Evolutionary conservation across 1,140 invertebrate genomes (phyloP).

Genomic region (Mycetomoellerius zeteki): DNA sequence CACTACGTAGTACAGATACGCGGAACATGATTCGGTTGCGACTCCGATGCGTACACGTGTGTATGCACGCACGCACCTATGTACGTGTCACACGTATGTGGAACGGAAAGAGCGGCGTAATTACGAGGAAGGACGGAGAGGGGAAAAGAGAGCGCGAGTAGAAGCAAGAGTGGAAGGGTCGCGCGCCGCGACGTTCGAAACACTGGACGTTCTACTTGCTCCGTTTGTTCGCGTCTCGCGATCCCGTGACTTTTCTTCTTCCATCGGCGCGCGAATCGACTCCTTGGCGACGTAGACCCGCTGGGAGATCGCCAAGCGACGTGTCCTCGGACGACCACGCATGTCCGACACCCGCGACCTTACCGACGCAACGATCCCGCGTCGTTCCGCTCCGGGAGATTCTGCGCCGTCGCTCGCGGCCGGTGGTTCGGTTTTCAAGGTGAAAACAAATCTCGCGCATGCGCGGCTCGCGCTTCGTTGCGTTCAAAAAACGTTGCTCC

Average conservation of each 20-base stretch:
- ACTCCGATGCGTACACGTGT: background rate
- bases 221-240: slow-evolving; percentile 25
- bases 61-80: background rate
- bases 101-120: background rate
- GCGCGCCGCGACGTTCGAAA: slow-evolving; percentile 63
- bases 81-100: background rate
- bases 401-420: background rate
- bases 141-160: background rate
- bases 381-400: background rate
- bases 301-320: slow-evolving; percentile 22
- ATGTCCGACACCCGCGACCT: slow-evolving; percentile 28
- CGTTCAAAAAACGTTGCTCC: background rate
- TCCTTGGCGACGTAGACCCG: slow-evolving; percentile 21
- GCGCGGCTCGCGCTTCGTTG: background rate
- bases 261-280: slow-evolving; percentile 43
- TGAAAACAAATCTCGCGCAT: background rate
- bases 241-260: slow-evolving; percentile 17
- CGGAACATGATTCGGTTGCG: slow-evolving; percentile 6
- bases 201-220: slow-evolving; percentile 16
- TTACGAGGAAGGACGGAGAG: background rate
- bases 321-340: slow-evolving; percentile 42
- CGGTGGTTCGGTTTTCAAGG: background rate
- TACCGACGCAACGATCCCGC: background rate
- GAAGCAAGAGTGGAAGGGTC: background rate
- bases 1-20: slow-evolving; percentile 36